A percentile compares a stretch with the other conserved stretches of the same genome.
Evolutionary conservation across 2,888 invertebrate species (phyloP).

Genomic region (Alcis repandata): DNA sequence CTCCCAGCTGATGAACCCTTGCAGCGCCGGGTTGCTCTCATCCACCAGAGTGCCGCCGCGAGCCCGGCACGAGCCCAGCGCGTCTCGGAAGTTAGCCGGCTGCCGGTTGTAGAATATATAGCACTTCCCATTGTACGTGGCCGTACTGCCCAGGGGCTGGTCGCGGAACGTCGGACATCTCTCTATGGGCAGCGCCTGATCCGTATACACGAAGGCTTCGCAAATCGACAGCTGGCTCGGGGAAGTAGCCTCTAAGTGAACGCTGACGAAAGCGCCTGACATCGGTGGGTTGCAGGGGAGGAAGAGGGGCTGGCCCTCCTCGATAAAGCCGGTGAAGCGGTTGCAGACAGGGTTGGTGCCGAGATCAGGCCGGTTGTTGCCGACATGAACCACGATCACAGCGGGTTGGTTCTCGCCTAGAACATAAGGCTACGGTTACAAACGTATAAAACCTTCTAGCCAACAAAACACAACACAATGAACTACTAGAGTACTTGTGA

Average conservation of each 20-base stretch:
- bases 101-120: constrained; percentile 97
- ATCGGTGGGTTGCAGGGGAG: constrained; percentile 97
- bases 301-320: constrained; percentile 96
- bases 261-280: constrained; percentile 97
- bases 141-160: constrained; percentile 96
- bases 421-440: constrained; percentile 28
- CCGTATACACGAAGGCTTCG: constrained; percentile 97
- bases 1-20: constrained; percentile 98
- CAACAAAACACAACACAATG: too few species aligned
- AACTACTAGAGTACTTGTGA: too few species aligned
- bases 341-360: constrained; percentile 97
- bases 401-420: constrained; percentile 92
- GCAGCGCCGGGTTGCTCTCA: constrained; percentile 96
- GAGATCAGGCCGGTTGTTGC: constrained; percentile 96
- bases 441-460: too few species aligned
- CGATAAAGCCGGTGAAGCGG: constrained; percentile 93
- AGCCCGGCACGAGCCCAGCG: constrained; percentile 92
- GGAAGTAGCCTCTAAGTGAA: constrained; percentile 92
- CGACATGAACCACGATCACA: constrained; percentile 95
- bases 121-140: constrained; percentile 97
- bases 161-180: constrained; percentile 97
- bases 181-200: constrained; percentile 95
- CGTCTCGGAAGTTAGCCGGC: constrained; percentile 92
- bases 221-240: constrained; percentile 95
- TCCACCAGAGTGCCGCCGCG: constrained; percentile 95